These are phyloP conservation scores for Chaunax sp. DNA, from an alignment of 2,797 vertebrate genomes.

Conservation along the genomic window DNA sequence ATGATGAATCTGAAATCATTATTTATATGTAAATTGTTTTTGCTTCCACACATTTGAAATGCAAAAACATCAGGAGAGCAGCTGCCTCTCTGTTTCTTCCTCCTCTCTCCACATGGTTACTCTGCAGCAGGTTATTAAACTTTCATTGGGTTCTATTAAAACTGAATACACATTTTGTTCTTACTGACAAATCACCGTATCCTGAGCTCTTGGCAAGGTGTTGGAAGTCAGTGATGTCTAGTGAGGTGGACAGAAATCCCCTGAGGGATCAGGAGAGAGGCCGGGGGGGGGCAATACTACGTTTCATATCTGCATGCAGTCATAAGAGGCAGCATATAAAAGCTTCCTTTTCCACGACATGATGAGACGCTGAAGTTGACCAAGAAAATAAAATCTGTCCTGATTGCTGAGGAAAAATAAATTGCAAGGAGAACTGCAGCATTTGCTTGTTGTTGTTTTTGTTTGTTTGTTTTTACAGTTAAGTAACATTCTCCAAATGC, in stretches of 20 bases:
- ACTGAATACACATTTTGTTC: not conserved
- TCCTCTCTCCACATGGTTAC: not conserved
- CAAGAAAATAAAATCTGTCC: too few relatives aligned
- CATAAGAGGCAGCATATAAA: not conserved
- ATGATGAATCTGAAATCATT: not conserved
- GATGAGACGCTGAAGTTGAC: too few relatives aligned
- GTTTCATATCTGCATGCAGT: slow-evolving; percentile 8
- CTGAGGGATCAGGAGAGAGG: slow-evolving; percentile 13
- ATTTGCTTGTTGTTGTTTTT: too few relatives aligned
- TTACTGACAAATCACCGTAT: slow-evolving; percentile 20
- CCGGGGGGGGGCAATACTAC: not conserved
- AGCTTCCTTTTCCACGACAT: too few relatives aligned
- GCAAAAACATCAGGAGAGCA: not conserved
- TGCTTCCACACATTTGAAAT: not conserved
- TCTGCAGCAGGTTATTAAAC: not conserved
- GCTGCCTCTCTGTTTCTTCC: not conserved
- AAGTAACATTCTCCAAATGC: too few relatives aligned
- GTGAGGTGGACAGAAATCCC: slow-evolving; percentile 46
- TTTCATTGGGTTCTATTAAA: not conserved
- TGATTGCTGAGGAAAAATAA: too few relatives aligned
- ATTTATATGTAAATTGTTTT: not conserved
- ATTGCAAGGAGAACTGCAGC: too few relatives aligned
- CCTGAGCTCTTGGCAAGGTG: slow-evolving; percentile 54
- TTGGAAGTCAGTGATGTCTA: slow-evolving; percentile 38
- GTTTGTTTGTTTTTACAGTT: too few relatives aligned